Percentiles rank a stretch among this genome's conserved stretches.
These are phyloP conservation scores for Octodon degus DNA, from an alignment of 2,113 vertebrate genomes.

Conservation along the genomic window DNA sequence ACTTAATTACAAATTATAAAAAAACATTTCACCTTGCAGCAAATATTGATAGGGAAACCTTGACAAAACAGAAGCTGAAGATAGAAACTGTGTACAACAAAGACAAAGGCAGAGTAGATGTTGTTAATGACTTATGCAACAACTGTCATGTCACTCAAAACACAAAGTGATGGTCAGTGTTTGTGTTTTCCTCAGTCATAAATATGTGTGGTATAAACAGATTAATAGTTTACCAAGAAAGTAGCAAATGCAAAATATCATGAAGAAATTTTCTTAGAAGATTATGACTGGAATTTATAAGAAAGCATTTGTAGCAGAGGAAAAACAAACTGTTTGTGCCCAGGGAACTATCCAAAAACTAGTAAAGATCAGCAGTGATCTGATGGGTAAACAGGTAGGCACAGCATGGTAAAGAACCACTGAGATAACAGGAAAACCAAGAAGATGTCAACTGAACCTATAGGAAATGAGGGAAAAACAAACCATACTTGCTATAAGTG, in stretches of 20 bases:
- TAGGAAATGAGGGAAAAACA: background rate
- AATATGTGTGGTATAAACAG: background rate
- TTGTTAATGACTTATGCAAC: background rate
- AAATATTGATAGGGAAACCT: background rate
- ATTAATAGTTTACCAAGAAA: background rate
- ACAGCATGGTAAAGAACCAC: background rate
- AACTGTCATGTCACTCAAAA: background rate
- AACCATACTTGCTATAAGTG: background rate
- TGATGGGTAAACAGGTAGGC: background rate
- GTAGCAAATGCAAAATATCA: background rate
- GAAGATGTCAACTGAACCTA: background rate
- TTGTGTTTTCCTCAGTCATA: background rate
- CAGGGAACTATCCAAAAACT: background rate
- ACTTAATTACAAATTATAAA: background rate
- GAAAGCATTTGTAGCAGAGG: background rate
- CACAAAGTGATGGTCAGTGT: background rate
- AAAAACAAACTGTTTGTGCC: background rate
- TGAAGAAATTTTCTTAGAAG: background rate
- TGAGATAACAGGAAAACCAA: background rate
- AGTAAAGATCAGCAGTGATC: background rate
- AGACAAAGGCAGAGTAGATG: background rate
- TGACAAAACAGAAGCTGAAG: background rate
- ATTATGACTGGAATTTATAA: background rate
- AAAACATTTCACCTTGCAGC: background rate
- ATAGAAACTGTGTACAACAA: background rate